phyloP scores from a whole-genome alignment of 2,113 vertebrate species.

The Alectura lathami region DNA sequence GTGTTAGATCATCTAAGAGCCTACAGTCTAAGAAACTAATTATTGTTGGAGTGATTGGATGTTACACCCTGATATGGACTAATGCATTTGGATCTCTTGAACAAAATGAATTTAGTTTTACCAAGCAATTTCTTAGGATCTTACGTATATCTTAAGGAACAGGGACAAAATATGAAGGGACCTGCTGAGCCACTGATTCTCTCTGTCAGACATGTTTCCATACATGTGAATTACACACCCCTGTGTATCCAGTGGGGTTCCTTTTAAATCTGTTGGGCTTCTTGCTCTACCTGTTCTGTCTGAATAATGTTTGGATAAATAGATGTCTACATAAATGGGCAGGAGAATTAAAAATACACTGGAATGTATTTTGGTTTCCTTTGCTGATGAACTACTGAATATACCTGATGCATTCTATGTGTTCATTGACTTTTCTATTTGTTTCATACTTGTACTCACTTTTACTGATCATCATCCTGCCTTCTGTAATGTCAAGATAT shows the following conservation, averaged over 20 bases:
- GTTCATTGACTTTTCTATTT: constrained; percentile 69
- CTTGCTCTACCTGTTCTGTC: not conserved
- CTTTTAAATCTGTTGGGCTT: not conserved
- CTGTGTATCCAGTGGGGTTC: not conserved
- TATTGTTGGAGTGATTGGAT: not conserved
- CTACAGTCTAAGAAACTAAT: not conserved
- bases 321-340: constrained; percentile 17
- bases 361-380: constrained; percentile 36
- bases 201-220: not conserved
- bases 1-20: not conserved
- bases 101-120: not conserved
- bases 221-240: not conserved
- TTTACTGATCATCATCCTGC: constrained; percentile 54
- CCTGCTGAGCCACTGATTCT: not conserved
- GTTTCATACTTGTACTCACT: constrained; percentile 61
- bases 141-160: not conserved
- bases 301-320: constrained; percentile 34
- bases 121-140: not conserved
- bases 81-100: not conserved
- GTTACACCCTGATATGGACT: not conserved
- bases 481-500: constrained; percentile 44
- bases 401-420: constrained; percentile 38
- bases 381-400: constrained; percentile 53
- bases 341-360: constrained; percentile 1
- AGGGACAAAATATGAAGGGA: not conserved